Evolutionary conservation across 1,140 invertebrate genomes (phyloP).

Genomic region (Gyrodactylus bullatarudis): DNA sequence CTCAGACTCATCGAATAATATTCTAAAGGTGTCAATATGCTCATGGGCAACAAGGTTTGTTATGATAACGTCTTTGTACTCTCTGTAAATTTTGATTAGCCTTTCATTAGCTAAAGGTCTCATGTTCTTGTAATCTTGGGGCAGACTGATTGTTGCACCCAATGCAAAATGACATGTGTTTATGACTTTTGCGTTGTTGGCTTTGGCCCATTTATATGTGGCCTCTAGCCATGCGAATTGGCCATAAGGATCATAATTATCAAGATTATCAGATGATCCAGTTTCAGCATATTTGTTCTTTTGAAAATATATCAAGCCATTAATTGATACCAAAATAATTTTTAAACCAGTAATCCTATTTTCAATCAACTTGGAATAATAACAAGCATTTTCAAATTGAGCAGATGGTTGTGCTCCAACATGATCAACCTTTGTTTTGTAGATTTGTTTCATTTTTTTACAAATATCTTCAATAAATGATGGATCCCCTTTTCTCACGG

Average conservation of each 20-base stretch:
- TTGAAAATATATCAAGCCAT: not conserved
- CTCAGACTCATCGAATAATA: not conserved
- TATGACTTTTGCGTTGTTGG: not conserved
- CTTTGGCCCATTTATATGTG: not conserved
- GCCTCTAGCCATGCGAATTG: not conserved
- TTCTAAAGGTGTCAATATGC: not conserved
- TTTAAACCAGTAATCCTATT: not conserved
- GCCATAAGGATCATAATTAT: not conserved
- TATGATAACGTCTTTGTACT: not conserved
- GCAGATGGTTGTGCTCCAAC: not conserved
- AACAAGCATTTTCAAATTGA: not conserved
- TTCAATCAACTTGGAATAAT: not conserved
- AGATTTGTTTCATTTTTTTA: not conserved
- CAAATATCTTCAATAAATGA: not conserved
- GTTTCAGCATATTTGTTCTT: not conserved
- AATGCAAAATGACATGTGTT: not conserved
- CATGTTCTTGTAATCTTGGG: not conserved
- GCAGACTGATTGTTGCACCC: not conserved
- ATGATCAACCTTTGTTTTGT: not conserved
- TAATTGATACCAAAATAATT: not conserved
- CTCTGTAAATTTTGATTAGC: not conserved
- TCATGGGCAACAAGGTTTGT: not conserved
- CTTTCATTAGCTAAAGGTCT: not conserved
- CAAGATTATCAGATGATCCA: not conserved
- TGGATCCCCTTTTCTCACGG: not conserved